phyloP scores from a whole-genome alignment of 2,113 vertebrate species.

The Forbesichthys papilliferus region DNA sequence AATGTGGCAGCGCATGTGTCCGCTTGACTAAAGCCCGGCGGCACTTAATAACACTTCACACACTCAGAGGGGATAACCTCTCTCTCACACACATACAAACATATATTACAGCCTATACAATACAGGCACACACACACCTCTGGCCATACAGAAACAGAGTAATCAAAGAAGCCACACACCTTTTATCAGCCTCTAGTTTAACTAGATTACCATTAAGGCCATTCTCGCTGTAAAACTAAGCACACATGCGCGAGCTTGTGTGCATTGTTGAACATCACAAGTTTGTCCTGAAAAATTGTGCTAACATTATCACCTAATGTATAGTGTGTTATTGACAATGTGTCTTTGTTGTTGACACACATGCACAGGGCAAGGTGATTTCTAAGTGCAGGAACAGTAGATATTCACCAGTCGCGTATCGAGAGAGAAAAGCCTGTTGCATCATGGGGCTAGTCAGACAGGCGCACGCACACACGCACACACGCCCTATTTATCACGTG shows the following conservation, averaged over 20 bases:
- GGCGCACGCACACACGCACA: slow-evolving; percentile 23
- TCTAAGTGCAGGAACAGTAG: neutral
- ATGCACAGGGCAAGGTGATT: too few relatives aligned
- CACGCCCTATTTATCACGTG: slow-evolving; percentile 20
- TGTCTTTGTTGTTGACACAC: too few relatives aligned
- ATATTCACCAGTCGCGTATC: neutral
- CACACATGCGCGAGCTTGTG: too few relatives aligned
- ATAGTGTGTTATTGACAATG: too few relatives aligned
- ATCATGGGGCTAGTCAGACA: neutral
- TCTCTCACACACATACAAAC: neutral
- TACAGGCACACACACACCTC: slow-evolving; percentile 49
- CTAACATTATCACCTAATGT: too few relatives aligned
- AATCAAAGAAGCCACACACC: slow-evolving; percentile 66
- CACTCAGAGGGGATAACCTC: slow-evolving; percentile 35
- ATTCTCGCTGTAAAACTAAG: too few relatives aligned
- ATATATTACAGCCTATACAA: neutral
- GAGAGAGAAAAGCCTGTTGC: slow-evolving; percentile 24
- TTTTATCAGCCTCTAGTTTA: slow-evolving; percentile 74
- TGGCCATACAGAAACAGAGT: slow-evolving; percentile 54
- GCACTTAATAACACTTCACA: slow-evolving; percentile 47
- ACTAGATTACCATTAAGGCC: slow-evolving; percentile 68
- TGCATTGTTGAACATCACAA: too few relatives aligned
- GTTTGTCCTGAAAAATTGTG: too few relatives aligned
- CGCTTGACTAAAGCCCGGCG: slow-evolving; percentile 33
- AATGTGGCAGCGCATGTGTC: neutral